Evolutionary conservation across 2,113 vertebrate species (phyloP).

Genomic region (Syngnathoides biaculeatus): DNA sequence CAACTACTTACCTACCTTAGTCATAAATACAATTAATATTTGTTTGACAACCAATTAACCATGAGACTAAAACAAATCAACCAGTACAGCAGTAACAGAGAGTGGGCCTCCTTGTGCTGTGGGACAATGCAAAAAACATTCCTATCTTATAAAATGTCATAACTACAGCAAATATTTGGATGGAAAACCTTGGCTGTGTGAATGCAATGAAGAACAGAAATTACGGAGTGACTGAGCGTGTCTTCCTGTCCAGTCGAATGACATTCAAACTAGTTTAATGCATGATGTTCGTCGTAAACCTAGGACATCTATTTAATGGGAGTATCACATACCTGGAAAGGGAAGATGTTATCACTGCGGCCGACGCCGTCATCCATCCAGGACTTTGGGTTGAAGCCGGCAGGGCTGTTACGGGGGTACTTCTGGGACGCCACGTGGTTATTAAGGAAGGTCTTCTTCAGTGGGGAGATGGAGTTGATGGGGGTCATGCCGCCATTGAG

Average conservation of each 20-base stretch:
- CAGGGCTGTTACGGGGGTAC: slow-evolving; percentile 88
- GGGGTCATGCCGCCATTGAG: slow-evolving; percentile 94
- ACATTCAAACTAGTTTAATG: background rate
- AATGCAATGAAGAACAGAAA: background rate
- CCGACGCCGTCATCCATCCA: slow-evolving; percentile 97
- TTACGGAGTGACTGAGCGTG: too few relatives aligned
- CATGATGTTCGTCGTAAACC: background rate
- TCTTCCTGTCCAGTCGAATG: too few relatives aligned
- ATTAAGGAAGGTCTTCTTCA: slow-evolving; percentile 99
- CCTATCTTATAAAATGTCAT: background rate
- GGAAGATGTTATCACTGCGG: slow-evolving; percentile 95
- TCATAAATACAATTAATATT: background rate
- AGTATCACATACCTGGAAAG: slow-evolving; percentile 88
- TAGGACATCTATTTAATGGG: background rate
- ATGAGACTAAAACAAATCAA: background rate
- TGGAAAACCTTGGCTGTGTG: background rate
- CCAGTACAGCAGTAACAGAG: too few relatives aligned
- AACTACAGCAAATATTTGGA: background rate
- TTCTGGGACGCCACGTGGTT: slow-evolving; percentile 97
- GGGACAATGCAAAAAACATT: too few relatives aligned
- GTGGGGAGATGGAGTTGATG: slow-evolving; percentile 95
- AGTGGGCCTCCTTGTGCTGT: too few relatives aligned
- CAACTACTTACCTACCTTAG: background rate
- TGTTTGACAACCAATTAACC: background rate
- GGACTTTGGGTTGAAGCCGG: slow-evolving; percentile 92